Conservation (phyloP, 1,140 invertebrate species). For the Ridgeia piscesae region DNA sequence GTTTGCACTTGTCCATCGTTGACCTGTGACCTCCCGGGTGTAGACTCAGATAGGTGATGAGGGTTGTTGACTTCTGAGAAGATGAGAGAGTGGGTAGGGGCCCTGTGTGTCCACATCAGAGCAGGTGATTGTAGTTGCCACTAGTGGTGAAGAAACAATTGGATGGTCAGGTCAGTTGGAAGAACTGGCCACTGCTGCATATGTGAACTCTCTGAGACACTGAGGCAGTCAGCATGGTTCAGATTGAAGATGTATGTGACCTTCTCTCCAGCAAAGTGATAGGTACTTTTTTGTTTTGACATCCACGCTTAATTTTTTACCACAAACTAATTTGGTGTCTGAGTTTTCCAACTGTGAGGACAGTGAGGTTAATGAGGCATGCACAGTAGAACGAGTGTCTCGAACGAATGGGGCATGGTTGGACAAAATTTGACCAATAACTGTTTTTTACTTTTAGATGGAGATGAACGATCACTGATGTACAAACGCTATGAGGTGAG, state of each 20-base stretch:
- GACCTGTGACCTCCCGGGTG: background rate
- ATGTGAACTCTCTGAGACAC: background rate
- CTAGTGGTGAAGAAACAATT: background rate
- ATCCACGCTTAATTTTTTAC: background rate
- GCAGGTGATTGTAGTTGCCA: background rate
- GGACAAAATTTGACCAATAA: background rate
- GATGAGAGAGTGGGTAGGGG: no score
- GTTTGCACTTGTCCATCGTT: background rate
- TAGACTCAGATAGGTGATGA: background rate
- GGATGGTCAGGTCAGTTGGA: no score
- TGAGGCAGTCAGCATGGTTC: background rate
- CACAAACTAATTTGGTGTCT: background rate
- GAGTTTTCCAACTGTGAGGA: background rate
- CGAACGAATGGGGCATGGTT: no score
- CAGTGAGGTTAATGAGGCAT: background rate
- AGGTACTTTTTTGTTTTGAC: background rate
- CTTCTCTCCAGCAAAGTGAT: background rate
- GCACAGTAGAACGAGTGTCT: background rate
- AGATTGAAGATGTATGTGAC: background rate
- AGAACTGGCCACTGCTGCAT: background rate
- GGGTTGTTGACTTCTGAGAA: no score
- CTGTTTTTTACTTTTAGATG: background rate
- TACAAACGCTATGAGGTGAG: slow-evolving; percentile 4
- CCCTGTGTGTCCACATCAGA: background rate
- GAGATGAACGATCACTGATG: background rate